phyloP scores from a whole-genome alignment of 2,113 vertebrate species.

The Syngnathus scovelli region DNA sequence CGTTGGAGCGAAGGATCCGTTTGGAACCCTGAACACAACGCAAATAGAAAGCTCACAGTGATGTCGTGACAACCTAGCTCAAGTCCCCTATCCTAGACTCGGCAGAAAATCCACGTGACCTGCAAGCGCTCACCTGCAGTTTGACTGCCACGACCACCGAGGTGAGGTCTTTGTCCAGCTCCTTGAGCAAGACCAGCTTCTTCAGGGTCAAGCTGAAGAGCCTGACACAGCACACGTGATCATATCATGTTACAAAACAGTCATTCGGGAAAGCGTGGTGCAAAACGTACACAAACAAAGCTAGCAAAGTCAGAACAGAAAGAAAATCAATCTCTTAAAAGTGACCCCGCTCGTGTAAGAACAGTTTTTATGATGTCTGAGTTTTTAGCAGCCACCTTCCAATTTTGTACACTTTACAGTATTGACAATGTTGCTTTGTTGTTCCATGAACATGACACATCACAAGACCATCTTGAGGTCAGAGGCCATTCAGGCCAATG shows the following conservation, averaged over 20 bases:
- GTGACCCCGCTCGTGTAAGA: too few species aligned
- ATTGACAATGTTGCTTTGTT: neutral
- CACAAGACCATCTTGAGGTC: neutral
- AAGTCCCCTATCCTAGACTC: too few species aligned
- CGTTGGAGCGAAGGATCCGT: slow-evolving; percentile 87
- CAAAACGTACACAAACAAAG: neutral
- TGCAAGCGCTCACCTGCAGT: slow-evolving; percentile 72
- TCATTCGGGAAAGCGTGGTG: neutral
- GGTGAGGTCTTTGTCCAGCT: slow-evolving; percentile 88
- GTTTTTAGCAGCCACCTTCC: neutral
- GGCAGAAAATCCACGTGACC: neutral
- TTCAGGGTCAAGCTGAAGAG: slow-evolving; percentile 88
- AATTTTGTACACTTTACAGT: neutral
- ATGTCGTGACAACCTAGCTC: too few species aligned
- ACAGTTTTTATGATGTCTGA: too few species aligned
- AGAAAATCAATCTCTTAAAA: neutral
- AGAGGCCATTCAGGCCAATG: neutral
- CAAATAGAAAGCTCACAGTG: too few species aligned
- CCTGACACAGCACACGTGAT: slow-evolving; percentile 50
- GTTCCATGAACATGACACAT: neutral
- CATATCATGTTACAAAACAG: neutral
- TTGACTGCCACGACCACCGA: slow-evolving; percentile 91
- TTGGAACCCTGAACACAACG: slow-evolving; percentile 79
- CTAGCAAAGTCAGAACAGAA: neutral
- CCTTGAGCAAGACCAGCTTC: slow-evolving; percentile 78